Conservation (phyloP, 2,113 vertebrate species). For the Dunckerocampus dactyliophorus region DNA sequence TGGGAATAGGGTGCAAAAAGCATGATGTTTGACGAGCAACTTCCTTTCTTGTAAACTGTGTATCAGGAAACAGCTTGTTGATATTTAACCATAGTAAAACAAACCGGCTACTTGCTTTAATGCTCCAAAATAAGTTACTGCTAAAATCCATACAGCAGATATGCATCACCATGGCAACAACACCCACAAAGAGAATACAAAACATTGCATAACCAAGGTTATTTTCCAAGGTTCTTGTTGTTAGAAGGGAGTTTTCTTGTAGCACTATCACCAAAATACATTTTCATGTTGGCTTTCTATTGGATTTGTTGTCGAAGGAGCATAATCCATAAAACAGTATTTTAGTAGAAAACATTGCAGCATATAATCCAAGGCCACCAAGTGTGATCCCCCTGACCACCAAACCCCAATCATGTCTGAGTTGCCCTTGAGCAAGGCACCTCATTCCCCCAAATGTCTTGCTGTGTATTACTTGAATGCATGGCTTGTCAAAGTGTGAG, state of each 20-base stretch:
- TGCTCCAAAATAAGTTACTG: background rate
- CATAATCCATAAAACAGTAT: no score
- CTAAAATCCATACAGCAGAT: background rate
- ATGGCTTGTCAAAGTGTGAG: no score
- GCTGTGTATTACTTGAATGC: no score
- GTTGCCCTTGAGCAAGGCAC: background rate
- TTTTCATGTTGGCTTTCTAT: no score
- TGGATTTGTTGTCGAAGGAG: no score
- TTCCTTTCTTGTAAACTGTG: slow-evolving; percentile 13
- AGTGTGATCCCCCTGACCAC: background rate
- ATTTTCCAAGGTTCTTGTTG: no score
- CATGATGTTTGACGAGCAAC: slow-evolving; percentile 23
- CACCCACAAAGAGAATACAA: no score
- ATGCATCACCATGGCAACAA: background rate
- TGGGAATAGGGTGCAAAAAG: slow-evolving; percentile 41
- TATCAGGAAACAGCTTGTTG: background rate
- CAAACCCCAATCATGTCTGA: background rate
- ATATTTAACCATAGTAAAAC: background rate
- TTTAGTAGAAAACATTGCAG: background rate
- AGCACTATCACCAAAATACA: no score
- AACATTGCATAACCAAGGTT: no score
- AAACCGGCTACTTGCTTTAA: background rate
- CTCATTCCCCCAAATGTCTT: background rate
- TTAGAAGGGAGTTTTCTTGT: no score
- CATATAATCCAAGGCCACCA: background rate